Percentiles rank a stretch among this genome's conserved stretches.
phyloP scores from a whole-genome alignment of 2,888 invertebrate genomes.

The Idaea straminata region DNA sequence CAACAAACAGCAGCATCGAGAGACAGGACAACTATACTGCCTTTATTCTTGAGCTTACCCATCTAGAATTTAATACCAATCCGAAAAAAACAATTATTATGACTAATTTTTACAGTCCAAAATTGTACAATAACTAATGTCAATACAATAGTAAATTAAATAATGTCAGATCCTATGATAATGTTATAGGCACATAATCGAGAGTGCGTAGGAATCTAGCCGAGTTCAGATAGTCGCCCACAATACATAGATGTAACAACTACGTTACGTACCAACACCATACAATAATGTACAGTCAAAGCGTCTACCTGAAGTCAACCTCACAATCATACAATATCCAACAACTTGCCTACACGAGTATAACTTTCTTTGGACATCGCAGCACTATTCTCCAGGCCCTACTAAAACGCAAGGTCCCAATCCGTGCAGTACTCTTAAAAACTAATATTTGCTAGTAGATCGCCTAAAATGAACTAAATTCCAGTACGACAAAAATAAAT shows the following conservation, averaged over 20 bases:
- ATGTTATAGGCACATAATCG: constrained; percentile 31
- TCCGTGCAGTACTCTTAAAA: constrained; percentile 65
- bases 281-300: constrained; percentile 3
- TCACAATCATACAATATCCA: constrained; percentile 39
- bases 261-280: too few relatives aligned
- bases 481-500: constrained; percentile 70
- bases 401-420: constrained; percentile 74
- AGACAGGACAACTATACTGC: constrained; percentile 48
- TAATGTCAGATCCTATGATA: constrained; percentile 46
- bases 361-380: constrained; percentile 76
- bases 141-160: constrained; percentile 34
- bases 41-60: constrained; percentile 55
- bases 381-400: constrained; percentile 70
- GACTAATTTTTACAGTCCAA: constrained; percentile 53
- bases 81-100: constrained; percentile 51
- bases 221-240: too few relatives aligned
- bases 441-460: constrained; percentile 69
- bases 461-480: constrained; percentile 65
- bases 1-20: constrained; percentile 59
- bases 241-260: too few relatives aligned
- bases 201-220: constrained; percentile 26
- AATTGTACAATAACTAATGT: constrained; percentile 29
- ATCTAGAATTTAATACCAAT: constrained; percentile 57
- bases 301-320: constrained; percentile 8
- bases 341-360: constrained; percentile 56